Evolutionary conservation across 2,888 invertebrate genomes (phyloP).

Genomic region (Opisthograptis luteolata): DNA sequence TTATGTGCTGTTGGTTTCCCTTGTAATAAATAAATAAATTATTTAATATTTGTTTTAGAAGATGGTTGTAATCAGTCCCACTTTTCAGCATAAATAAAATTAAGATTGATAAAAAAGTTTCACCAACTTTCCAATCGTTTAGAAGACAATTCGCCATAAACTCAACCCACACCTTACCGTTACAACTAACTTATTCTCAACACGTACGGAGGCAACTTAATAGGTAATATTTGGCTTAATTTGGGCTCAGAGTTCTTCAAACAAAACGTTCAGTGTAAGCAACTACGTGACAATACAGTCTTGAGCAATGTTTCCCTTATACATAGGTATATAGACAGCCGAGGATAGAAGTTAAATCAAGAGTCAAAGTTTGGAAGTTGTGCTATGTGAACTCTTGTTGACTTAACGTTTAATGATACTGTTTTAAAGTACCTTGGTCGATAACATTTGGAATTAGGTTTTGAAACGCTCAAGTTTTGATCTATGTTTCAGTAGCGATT

Average conservation of each 20-base stretch:
- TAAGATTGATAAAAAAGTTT: too few species aligned
- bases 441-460: too few species aligned
- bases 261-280: constrained; percentile 24
- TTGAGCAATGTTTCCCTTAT: constrained; percentile 3
- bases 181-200: constrained; percentile 26
- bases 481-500: too few species aligned
- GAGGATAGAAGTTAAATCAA: background rate
- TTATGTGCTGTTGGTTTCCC: too few species aligned
- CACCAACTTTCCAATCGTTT: background rate
- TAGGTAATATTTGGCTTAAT: constrained; percentile 35
- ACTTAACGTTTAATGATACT: background rate
- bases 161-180: background rate
- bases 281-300: constrained; percentile 25
- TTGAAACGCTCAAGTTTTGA: too few species aligned
- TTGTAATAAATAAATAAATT: too few species aligned
- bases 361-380: background rate
- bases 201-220: constrained; percentile 34
- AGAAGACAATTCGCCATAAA: background rate
- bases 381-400: background rate
- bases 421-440: too few species aligned
- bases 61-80: too few species aligned
- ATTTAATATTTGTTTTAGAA: too few species aligned
- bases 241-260: constrained; percentile 31
- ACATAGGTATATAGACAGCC: too few species aligned
- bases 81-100: too few species aligned